Evolutionary conservation across 2,797 vertebrate genomes (phyloP).

Genomic region (Gallinago nigripennis): DNA sequence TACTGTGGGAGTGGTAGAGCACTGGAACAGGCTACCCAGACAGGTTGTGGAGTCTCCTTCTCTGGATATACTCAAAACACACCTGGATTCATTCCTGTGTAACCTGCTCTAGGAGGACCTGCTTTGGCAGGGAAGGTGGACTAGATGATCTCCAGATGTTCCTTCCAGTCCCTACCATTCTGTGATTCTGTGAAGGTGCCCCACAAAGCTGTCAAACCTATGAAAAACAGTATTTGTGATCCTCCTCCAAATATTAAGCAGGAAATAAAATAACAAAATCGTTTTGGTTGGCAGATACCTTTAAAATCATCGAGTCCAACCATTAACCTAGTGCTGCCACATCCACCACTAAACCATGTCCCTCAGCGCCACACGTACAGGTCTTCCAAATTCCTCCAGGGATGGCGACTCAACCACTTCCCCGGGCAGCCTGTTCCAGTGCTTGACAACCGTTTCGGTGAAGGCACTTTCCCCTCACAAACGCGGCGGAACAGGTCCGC

Average conservation of each 20-base stretch:
- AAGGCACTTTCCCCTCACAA: neutral
- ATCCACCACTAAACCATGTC: neutral
- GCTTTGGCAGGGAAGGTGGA: neutral
- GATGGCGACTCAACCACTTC: neutral
- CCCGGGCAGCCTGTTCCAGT: neutral
- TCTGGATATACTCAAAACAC: neutral
- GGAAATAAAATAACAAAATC: neutral
- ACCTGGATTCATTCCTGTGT: neutral
- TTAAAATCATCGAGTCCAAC: neutral
- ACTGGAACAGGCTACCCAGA: neutral
- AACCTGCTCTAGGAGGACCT: neutral
- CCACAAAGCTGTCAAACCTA: too few relatives aligned
- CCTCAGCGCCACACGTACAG: neutral
- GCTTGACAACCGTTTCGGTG: neutral
- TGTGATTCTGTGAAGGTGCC: neutral
- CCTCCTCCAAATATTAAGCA: rapidly evolving
- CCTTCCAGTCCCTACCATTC: neutral
- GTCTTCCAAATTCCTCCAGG: neutral
- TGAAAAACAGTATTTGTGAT: rapidly evolving
- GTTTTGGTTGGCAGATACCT: neutral
- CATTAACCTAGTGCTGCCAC: too few relatives aligned
- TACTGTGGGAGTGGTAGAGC: neutral
- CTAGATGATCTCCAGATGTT: neutral
- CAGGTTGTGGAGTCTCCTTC: neutral
- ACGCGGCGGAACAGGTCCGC: rapidly evolving